Percentiles rank a stretch among this genome's conserved stretches.
Conservation (phyloP, 2,113 vertebrate genomes). For the Cephalopholis sonnerati region DNA sequence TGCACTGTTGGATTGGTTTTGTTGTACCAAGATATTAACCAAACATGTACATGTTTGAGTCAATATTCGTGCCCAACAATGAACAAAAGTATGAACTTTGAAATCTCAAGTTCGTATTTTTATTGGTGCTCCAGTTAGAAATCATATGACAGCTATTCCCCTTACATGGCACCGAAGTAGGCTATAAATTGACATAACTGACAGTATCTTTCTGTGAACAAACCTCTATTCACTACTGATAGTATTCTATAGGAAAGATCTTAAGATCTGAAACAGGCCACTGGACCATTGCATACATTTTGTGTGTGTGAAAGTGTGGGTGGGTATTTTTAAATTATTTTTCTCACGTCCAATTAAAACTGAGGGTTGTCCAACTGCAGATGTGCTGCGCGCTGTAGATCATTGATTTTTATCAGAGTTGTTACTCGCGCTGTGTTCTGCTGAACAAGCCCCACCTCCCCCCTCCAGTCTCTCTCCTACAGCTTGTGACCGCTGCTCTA, state of each 20-base stretch:
- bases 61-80: not conserved
- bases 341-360: constrained; percentile 38
- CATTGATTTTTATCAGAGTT: constrained; percentile 72
- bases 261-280: constrained; percentile 16
- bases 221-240: not conserved
- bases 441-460: constrained; percentile 57
- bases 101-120: not conserved
- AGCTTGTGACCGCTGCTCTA: constrained; percentile 67
- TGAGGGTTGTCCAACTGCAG: constrained; percentile 30
- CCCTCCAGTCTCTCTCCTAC: constrained; percentile 37
- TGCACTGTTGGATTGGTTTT: constrained; percentile 35
- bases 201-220: not conserved
- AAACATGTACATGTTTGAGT: not conserved
- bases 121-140: constrained; percentile 17
- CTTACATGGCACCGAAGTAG: not conserved
- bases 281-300: constrained; percentile 18
- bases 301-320: constrained; percentile 4
- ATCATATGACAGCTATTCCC: not conserved
- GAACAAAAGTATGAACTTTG: not conserved
- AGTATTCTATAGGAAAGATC: not conserved
- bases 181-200: not conserved
- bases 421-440: constrained; percentile 56
- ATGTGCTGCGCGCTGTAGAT: constrained; percentile 63
- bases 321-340: constrained; percentile 8
- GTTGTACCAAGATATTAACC: constrained; percentile 4